Base-by-base conservation (phyloP, 2,797 vertebrate species). In the Xyrichtys novacula region DNA sequence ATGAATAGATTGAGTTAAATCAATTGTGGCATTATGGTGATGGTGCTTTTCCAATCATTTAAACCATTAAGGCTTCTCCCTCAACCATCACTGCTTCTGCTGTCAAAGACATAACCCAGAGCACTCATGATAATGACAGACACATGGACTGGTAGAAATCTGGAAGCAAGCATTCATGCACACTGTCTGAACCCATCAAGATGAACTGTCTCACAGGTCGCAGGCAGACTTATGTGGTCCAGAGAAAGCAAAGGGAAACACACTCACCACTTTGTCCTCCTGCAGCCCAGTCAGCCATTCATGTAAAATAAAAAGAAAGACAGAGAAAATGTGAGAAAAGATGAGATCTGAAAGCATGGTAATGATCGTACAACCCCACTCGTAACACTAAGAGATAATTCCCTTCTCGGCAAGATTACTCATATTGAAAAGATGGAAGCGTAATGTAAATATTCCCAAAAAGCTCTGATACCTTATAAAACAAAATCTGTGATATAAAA, bases 251-350 rank as follows among this genome's bases (percentile, higher is more conserved):
- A 50, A 63, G 74, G 59, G 65, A 78, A 76, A 43, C 50, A 78
- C 87, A 96, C 96, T 98, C 95, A 98, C 96, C 96, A 99, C 97
- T 97, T 98, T 99, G 93, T 98, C 96, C 93, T 98, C 97, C 96
- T 98, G 96, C 94, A 92, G 93, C 93, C 85, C 93, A 94, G 94
- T 81, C 83, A 88, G 80, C 67, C 93, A 93, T 95, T 94, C 95
- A 76, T 83, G 71, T 39, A 56, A 55, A 62, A 79, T 80, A 68
- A 71, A 76, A 72, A 72, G 78, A 85, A 81, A 85, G 78, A 89
- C 63, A 90, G 59, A 83, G 62, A 84, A 52, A 90, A 76, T 77
- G 59, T 81, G 59, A 87, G 73, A 64, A 62, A 84, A 53, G 74
- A 68, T 76, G 63, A 72, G 56, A 65, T 76, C 54, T 65, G 71